Conservation (phyloP, 2,888 invertebrate species). For the Macroteleia sp. region DNA sequence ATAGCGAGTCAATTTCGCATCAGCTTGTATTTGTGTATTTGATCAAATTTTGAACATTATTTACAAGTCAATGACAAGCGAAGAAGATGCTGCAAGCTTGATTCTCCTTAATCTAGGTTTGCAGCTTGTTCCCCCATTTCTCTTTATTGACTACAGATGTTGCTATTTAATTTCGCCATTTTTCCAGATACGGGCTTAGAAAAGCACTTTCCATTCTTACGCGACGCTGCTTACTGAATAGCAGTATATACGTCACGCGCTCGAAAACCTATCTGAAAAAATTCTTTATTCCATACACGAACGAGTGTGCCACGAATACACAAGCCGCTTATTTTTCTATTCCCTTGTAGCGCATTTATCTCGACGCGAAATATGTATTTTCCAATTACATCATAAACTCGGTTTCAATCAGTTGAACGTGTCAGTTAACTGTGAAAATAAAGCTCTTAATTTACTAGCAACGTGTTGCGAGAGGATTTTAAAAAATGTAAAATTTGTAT, state of each 20-base stretch:
- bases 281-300: slow-evolving; percentile 55
- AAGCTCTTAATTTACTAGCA: slow-evolving; percentile 8
- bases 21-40: no score
- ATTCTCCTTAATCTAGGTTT: no score
- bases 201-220: slow-evolving; percentile 39
- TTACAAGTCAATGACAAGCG: no score
- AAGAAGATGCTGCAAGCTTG: no score
- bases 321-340: slow-evolving; percentile 42
- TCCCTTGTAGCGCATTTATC: slow-evolving; percentile 51
- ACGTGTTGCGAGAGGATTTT: no score
- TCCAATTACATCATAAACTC: slow-evolving; percentile 42
- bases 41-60: no score
- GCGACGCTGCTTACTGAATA: slow-evolving; percentile 44
- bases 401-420: slow-evolving; percentile 29
- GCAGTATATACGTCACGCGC: slow-evolving; percentile 54
- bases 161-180: slow-evolving; percentile 54
- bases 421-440: not conserved
- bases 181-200: slow-evolving; percentile 26
- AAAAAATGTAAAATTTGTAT: no score
- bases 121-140: no score
- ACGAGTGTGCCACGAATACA: slow-evolving; percentile 38
- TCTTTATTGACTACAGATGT: slow-evolving; percentile 46
- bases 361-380: slow-evolving; percentile 53
- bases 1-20: no score
- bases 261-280: slow-evolving; percentile 47